Evolutionary conservation across 2,797 vertebrate species (phyloP).

Genomic region (Gallinago solitaria): DNA sequence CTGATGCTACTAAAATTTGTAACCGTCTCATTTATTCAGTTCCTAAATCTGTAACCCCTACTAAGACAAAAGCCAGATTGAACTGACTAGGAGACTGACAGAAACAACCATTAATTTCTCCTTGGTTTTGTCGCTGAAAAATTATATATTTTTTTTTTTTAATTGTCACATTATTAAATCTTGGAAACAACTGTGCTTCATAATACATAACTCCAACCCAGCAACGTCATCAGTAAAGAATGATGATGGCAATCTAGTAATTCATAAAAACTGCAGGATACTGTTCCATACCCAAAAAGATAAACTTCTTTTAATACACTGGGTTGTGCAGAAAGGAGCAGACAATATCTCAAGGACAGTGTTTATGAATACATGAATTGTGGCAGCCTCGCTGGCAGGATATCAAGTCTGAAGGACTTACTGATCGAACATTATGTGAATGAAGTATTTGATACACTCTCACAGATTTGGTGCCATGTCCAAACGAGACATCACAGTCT

Average conservation of each 20-base stretch:
- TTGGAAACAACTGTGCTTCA: neutral
- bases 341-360: conserved; percentile 54
- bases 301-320: conserved; percentile 42
- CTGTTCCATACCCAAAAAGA: conserved; percentile 8
- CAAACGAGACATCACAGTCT: neutral
- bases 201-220: neutral
- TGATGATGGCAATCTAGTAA: conserved; percentile 28
- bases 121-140: neutral
- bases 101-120: neutral
- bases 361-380: conserved; percentile 51
- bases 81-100: neutral
- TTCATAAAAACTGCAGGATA: conserved; percentile 9
- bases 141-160: neutral
- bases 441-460: conserved; percentile 34
- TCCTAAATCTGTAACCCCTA: neutral
- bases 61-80: neutral
- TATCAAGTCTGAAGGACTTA: conserved; percentile 64
- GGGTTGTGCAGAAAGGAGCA: neutral
- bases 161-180: conserved; percentile 22
- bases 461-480: neutral
- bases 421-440: conserved; percentile 34
- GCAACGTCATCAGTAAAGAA: neutral
- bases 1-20: neutral
- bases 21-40: neutral
- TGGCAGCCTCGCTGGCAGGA: conserved; percentile 51